Evolutionary conservation across 2,113 vertebrate species (phyloP), one percentile per base, ranked within the genome.

Genomic region (Numenius arquata): DNA sequence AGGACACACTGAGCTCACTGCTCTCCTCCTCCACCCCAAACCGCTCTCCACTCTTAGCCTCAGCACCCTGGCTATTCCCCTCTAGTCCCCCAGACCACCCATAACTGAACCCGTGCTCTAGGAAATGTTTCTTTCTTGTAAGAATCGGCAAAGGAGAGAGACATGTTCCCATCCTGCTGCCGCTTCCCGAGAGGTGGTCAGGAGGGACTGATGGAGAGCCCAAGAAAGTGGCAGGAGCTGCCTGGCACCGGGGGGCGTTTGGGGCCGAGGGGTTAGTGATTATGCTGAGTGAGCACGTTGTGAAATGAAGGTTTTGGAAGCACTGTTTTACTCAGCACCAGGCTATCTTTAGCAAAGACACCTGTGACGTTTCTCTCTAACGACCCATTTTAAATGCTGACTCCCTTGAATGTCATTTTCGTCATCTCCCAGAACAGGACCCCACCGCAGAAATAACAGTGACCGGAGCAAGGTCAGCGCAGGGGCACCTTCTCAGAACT

Each of bases 311-410:
- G 75, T 20, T 95, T 88, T 88, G 58, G 72, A 94, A 89, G 92
- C 67, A 52, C 93, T 38, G n/a, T 97, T 97, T 97, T 97, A 97
- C 96, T 97, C 97, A 97, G 94, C 84, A 30, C 62, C 52, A 5
- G 80, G 74, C 95, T 96, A 95, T 97, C 97, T 97, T 97, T 96
- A 96, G 96, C 90, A 85, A 27, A 92, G 86, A 25, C 63, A 55
- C 71, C 55, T 66, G 43, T 89, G 93, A 91, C 65, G 61, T 93
- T 63, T 82, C 38, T 83, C 40, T 56, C 66, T 8, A 76, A 71
- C 30, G 32, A 93, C 95, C 81, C 94, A 77, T 81, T 95, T 93
- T 82, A 95, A 97, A 83, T 72, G 95, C 97, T 97, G 97, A 97
- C 95, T 97, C 40, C 48, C 62, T 70, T 11, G 27, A 93, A 59